Evolutionary conservation across 2,797 vertebrate genomes (phyloP).

Genomic region (Fundulus diaphanus): DNA sequence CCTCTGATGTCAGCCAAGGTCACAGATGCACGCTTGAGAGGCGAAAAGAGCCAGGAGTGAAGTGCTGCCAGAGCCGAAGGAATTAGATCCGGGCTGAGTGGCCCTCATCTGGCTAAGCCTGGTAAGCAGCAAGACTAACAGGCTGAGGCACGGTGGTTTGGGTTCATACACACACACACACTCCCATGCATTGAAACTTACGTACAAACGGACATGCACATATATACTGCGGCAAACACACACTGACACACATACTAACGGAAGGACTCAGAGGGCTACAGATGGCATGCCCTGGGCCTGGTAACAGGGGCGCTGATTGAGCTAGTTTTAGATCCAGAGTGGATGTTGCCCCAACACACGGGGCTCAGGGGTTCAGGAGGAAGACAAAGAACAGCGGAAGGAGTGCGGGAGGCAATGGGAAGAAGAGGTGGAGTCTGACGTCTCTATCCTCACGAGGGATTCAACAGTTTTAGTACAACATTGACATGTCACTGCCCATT

Average conservation of each 20-base stretch:
- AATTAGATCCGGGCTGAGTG: constrained; percentile 78
- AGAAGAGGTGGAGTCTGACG: constrained; percentile 41
- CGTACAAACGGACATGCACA: constrained; percentile 57
- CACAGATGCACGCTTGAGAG: constrained; percentile 77
- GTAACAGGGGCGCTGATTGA: constrained; percentile 67
- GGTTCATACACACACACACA: constrained; percentile 46
- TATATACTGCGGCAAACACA: constrained; percentile 56
- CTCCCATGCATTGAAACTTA: constrained; percentile 41
- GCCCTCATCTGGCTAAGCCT: constrained; percentile 80
- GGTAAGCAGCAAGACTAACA: constrained; percentile 81
- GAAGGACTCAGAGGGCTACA: constrained; percentile 76
- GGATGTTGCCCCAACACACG: constrained; percentile 59
- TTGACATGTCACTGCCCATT: constrained; percentile 68
- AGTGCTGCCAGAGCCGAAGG: constrained; percentile 75
- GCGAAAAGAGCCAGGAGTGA: constrained; percentile 68
- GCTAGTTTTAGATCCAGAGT: constrained; percentile 69
- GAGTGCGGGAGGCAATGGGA: constrained; percentile 46
- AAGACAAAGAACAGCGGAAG: constrained; percentile 69
- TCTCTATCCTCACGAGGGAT: constrained; percentile 49
- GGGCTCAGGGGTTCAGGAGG: constrained; percentile 58
- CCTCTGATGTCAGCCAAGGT: constrained; percentile 74
- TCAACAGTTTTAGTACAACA: constrained; percentile 66
- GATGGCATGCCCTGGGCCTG: constrained; percentile 75
- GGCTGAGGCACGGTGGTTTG: constrained; percentile 75
- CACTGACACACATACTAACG: constrained; percentile 42